A percentile compares a stretch with the other conserved stretches of the same genome.
These are phyloP conservation scores for Drosophila suboccidentalis DNA, from an alignment of 2,888 invertebrate species.

Conservation along the genomic window DNA sequence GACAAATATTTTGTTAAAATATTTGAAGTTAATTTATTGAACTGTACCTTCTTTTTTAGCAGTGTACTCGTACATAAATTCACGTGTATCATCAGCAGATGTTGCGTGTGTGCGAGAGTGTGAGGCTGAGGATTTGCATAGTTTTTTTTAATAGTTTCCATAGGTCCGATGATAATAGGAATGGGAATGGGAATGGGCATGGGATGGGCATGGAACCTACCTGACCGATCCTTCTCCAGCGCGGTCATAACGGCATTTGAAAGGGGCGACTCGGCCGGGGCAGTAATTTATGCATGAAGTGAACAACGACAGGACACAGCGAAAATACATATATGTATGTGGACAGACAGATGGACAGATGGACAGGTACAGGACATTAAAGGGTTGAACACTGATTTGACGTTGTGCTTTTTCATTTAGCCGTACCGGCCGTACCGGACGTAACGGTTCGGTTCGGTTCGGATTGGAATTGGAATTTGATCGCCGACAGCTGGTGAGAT, in stretches of 20 bases:
- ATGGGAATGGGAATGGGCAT: slow-evolving; percentile 4
- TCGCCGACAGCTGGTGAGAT: slow-evolving; percentile 50
- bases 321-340: slow-evolving; percentile 6
- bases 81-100: slow-evolving; percentile 37
- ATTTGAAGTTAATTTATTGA: background rate
- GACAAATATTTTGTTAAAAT: background rate
- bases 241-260: slow-evolving; percentile 4
- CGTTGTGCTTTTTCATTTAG: slow-evolving; percentile 18
- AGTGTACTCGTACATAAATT: slow-evolving; percentile 2
- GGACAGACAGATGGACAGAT: slow-evolving; percentile 37
- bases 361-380: slow-evolving; percentile 39
- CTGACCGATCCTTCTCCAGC: slow-evolving; percentile 52
- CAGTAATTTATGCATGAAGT: slow-evolving; percentile 41
- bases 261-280: slow-evolving; percentile 19
- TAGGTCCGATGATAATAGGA: slow-evolving; percentile 40
- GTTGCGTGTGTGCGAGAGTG: slow-evolving; percentile 20
- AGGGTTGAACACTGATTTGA: slow-evolving; percentile 61
- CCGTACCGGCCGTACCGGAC: slow-evolving; percentile 20
- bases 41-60: background rate
- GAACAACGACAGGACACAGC: slow-evolving; percentile 30
- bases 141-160: slow-evolving; percentile 3
- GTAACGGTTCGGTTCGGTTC: slow-evolving; percentile 31
- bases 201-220: slow-evolving; percentile 17
- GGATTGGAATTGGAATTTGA: slow-evolving; percentile 26
- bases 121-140: slow-evolving; percentile 37